Evolutionary conservation across 2,113 vertebrate genomes (phyloP).

Genomic region (Rhipidura dahli): DNA sequence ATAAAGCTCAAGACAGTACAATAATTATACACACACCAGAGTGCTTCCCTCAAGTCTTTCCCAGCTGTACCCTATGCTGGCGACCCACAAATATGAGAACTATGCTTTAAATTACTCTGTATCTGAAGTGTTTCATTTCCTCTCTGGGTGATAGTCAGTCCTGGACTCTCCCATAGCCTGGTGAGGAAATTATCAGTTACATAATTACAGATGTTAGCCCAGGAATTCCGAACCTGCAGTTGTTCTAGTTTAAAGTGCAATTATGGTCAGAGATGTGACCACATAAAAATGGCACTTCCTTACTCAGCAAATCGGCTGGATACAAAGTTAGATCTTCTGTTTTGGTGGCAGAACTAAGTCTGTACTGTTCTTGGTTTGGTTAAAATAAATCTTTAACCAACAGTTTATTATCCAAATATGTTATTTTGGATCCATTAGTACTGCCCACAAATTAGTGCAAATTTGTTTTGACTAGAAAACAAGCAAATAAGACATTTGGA

Average conservation of each 20-base stretch:
- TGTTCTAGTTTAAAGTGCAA: not conserved
- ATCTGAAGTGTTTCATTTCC: slow-evolving; percentile 56
- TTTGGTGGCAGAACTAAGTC: not conserved
- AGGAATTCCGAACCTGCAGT: slow-evolving; percentile 40
- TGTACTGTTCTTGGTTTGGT: not conserved
- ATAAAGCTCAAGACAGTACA: not conserved
- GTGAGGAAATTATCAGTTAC: slow-evolving; percentile 56
- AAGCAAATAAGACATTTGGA: not conserved
- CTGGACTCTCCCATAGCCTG: not conserved
- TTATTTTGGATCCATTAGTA: not conserved
- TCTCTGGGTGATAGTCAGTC: slow-evolving; percentile 48
- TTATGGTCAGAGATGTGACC: slow-evolving; percentile 8
- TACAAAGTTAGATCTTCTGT: not conserved
- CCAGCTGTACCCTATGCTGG: not conserved
- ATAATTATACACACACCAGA: slow-evolving; percentile 17
- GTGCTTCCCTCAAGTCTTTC: not conserved
- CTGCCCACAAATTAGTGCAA: not conserved
- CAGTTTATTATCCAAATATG: not conserved
- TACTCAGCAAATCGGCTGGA: slow-evolving; percentile 33
- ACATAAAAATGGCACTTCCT: slow-evolving; percentile 29
- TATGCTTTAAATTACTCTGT: slow-evolving; percentile 11
- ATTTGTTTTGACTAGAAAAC: not conserved
- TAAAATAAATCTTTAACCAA: slow-evolving; percentile 3
- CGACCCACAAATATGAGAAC: slow-evolving; percentile 28
- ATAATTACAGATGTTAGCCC: slow-evolving; percentile 41